Evolutionary conservation across 2,888 invertebrate genomes (phyloP), one percentile per base, ranked within the genome.

Genomic region (Acanthopleura granulata): DNA sequence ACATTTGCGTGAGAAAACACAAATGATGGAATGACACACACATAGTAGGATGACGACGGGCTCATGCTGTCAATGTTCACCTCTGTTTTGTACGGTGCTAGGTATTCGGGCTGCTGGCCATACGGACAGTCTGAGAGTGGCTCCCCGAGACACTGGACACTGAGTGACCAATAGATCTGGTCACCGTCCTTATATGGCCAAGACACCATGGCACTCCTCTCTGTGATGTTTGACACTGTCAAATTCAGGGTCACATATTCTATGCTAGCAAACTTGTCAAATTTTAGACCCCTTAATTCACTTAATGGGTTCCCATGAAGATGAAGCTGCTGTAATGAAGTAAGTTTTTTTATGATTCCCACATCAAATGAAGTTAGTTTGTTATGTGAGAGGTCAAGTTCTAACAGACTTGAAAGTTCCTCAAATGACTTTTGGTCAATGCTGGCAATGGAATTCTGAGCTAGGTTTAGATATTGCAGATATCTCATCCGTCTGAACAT

Each of bases 401-500:
- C 77, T 25, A 75, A 29, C 15, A 80, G 40, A 22, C 62, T 73
- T 16, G 50, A 51, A 25, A 80, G 40, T 18, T 77, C 78, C 12
- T 69, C 16, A n/a, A 81, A 78, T 0, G 80, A 75, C 12, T 72
- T 76, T 11, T 73, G 62, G 11, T 78, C 74, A 16, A 81, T 72
- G 66, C 22, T 73, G 29, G 62, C 29, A 11, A 81, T 72, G 6
- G 16, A 18, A 72, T 81, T 81, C 6, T 70, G 50, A 30, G 77
- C 75, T 15, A 81, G 70, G 62, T 79, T 78, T 18, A 80, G 51
- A 1, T 50, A 22, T 50, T 62, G 74, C n/a, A 81, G 72, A 61
- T 74, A 76, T 16, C 66, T 76, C 86, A 86, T 85, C 57, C 83
- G 82, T 14, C 83, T 77, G 72, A 86, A 82, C 78, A 82, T 79